Percentiles rank a stretch among this genome's conserved stretches.
phyloP scores from a whole-genome alignment of 2,797 vertebrate genomes.

The Girardinus metallicus region DNA sequence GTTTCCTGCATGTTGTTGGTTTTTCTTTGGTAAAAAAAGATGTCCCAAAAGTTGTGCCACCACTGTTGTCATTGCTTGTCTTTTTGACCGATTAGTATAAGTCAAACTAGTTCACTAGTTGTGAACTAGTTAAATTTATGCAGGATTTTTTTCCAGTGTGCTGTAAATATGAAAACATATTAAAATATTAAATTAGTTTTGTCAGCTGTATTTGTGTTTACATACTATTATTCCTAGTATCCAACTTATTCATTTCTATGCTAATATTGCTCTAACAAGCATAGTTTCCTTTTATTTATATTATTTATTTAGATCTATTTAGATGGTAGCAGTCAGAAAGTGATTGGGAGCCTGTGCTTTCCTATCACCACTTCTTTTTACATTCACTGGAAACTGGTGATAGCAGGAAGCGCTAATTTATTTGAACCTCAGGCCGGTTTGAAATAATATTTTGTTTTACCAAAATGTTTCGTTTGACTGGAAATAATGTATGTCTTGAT shows the following conservation, averaged over 20 bases:
- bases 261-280: background rate
- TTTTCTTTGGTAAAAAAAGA: background rate
- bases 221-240: background rate
- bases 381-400: background rate
- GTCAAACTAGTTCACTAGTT: too few species aligned
- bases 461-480: background rate
- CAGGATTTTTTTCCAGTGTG: background rate
- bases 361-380: background rate
- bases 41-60: background rate
- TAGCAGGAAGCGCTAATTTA: background rate
- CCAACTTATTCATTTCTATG: background rate
- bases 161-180: conserved; percentile 2
- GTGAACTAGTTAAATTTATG: background rate
- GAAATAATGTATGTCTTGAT: background rate
- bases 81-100: background rate
- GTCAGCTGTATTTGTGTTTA: background rate
- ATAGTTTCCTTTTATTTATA: background rate
- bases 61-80: background rate
- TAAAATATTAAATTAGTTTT: background rate
- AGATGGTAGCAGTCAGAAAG: background rate
- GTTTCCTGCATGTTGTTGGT: background rate
- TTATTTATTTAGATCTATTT: background rate
- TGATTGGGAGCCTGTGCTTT: background rate
- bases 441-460: background rate
- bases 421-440: background rate